Base-by-base conservation (phyloP, 1,140 invertebrate genomes). In the Dreissena polymorpha region DNA sequence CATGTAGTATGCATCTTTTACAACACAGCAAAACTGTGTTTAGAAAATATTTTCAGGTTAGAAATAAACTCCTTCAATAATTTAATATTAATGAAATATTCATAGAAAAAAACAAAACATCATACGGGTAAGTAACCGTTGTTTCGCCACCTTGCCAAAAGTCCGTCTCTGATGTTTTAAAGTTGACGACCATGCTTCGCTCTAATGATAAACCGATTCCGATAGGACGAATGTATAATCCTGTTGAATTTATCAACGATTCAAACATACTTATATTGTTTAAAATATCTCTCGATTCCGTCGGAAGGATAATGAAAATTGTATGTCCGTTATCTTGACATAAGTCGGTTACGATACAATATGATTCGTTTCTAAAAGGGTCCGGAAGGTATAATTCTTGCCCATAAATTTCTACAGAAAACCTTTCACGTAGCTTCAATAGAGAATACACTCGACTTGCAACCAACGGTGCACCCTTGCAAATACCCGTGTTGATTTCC, bases 121-220 rank as follows among this genome's bases (percentile, higher is more conserved):
- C 79, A 67, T 82, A 82, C 79, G 70, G 60, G 57, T 81, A 81
- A 39, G 50, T 27, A 21, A 82, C 64, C 39, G 68, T 65, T 14
- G n/a, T 68, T 27, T 82, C 71, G 8, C 79, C 79, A 55, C 74
- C 74, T 39, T 8, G 2, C 79, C 79, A 82, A 5, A 73, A 23
- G n/a, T 82, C 18, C 2, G 57, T 21, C 1, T 51, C 49, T 10
- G 60, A 21, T 29, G 55, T 23, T 16, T 65, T 55, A 5, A 5
- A n/a, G 16, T 51, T 10, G 7, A 72, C 63, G 29, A 64, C 72
- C 8, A 81, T 72, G 23, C 49, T 29, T 51, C 51, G 27, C 10
- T 29, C 25, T 23, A 81, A 57, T 50, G 78, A 81, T 29, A 81
- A 65, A 0, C 78, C 78, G 23, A 81, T 13, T 29, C 78, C 78